Base-by-base conservation (phyloP, 2,888 invertebrate species). In the Thera obeliscata region DNA sequence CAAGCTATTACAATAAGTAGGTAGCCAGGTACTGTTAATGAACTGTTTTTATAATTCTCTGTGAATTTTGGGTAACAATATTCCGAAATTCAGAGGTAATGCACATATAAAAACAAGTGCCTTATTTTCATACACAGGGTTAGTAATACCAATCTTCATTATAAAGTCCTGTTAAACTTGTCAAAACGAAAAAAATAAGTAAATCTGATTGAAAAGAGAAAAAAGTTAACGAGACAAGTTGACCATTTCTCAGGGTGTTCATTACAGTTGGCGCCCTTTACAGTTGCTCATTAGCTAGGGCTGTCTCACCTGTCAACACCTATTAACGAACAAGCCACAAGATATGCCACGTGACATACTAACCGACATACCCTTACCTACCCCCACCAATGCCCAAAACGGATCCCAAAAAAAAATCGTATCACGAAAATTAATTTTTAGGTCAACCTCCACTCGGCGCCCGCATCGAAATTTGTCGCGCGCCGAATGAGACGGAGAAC, bases 381-480 rank as follows among this genome's bases (percentile, higher is more conserved):
- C 74, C 81, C 79, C 78, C 73, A 66, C 75, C 69, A 74, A 70
- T 70, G 54, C 69, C 74, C 74, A 74, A 85, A 76, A 78, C 84
- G 83, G 81, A 85, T 84, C 84, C 78, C 79, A 75, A 77, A 85
- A 87, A 85, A 87, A 89, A 89, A 89, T 85, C 86, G 87, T 90
- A 91, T 91, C 92, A 92, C 87, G 87, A 89, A 88, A 75, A 84
- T 87, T 83, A 86, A 90, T 90, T 91, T 92, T 91, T 87, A 88
- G 93, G 91, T 85, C 91, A 87, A 82, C 90, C 91, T 89, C 91
- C 91, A 88, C 87, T 83, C 85, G 81, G 87, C 84, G 85, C 91
- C 93, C 91, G 91, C 90, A 90, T 93, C 89, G 85, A 91, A 92
- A 90, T 90, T 93, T 92, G 93, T 93, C 93, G 91, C 90, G 84